Evolutionary conservation across 30 jellyfish, hydroid and myxozoan genomes (phyloP).

Genomic region (Aurelia sp.): DNA sequence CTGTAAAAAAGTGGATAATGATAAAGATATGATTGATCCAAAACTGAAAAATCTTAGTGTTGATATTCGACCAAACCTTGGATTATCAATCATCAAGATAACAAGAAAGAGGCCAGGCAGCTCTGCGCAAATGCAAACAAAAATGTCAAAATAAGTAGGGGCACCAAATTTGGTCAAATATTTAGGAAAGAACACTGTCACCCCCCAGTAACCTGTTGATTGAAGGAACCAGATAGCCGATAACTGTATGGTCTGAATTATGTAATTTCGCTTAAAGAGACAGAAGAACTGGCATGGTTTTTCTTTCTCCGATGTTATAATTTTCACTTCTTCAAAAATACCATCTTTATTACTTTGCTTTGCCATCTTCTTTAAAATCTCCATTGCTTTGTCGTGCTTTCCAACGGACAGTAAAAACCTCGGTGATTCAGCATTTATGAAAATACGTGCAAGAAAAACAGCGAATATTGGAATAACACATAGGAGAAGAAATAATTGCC

Average conservation of each 20-base stretch:
- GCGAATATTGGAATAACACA: constrained; percentile 45
- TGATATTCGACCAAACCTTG: constrained; percentile 46
- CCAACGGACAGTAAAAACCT: constrained; percentile 61
- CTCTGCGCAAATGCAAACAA: constrained; percentile 47
- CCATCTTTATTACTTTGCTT: constrained; percentile 12
- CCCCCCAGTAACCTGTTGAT: constrained; percentile 80
- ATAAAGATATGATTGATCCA: constrained; percentile 35
- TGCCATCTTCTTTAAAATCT: constrained; percentile 34
- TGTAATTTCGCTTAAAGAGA: constrained; percentile 24
- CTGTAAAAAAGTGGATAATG: constrained; percentile 12
- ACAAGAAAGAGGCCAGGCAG: constrained; percentile 60
- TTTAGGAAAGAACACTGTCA: constrained; percentile 57
- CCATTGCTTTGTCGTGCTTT: constrained; percentile 48
- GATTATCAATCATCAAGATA: constrained; percentile 42
- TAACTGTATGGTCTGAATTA: constrained; percentile 36
- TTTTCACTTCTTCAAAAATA: constrained; percentile 10
- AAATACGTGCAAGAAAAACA: constrained; percentile 42
- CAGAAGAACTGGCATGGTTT: neutral
- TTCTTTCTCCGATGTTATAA: neutral
- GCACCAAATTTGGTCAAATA: constrained; percentile 61
- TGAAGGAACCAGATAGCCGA: constrained; percentile 62
- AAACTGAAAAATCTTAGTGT: constrained; percentile 33
- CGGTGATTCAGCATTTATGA: constrained; percentile 65
- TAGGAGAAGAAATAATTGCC: constrained; percentile 42
- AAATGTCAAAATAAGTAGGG: constrained; percentile 40